Conservation (phyloP, 2,113 vertebrate genomes). For the Eulemur macaco region DNA sequence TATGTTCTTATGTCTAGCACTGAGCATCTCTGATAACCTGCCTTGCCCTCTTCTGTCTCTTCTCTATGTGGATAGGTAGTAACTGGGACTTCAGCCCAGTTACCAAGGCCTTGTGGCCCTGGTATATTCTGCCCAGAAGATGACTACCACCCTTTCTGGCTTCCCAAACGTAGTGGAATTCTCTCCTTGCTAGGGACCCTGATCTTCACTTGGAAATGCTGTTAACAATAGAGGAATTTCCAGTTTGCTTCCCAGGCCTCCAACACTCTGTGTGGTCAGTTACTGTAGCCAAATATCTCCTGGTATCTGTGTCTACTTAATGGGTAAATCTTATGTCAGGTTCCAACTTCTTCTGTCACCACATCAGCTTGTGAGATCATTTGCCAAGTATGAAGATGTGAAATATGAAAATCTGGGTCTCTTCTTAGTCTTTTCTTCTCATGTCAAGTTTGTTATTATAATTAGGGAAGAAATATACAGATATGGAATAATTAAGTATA, state of each 20-base stretch:
- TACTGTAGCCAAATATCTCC: neutral
- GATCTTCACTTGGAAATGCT: neutral
- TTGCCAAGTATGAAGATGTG: neutral
- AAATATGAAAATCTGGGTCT: slow-evolving; percentile 12
- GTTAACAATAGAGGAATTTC: neutral
- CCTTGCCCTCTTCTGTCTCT: neutral
- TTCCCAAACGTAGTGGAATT: neutral
- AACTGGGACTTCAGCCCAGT: neutral
- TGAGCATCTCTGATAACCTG: neutral
- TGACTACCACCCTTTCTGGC: neutral
- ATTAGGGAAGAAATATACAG: slow-evolving; percentile 34
- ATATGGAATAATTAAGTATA: neutral
- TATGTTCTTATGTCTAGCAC: neutral
- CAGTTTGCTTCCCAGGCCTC: neutral
- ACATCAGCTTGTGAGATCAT: neutral
- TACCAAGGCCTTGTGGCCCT: neutral
- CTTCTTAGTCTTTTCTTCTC: neutral
- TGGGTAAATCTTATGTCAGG: neutral
- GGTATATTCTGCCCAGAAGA: neutral
- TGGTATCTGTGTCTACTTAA: neutral
- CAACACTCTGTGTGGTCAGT: neutral
- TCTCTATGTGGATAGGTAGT: neutral
- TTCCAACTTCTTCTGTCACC: neutral
- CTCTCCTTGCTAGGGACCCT: neutral
- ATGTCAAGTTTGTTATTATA: slow-evolving; percentile 24